Evolutionary conservation across 2,888 invertebrate genomes (phyloP), one percentile per base, ranked within the genome.

Genomic region (Acanthococcus lagerstroemiae): DNA sequence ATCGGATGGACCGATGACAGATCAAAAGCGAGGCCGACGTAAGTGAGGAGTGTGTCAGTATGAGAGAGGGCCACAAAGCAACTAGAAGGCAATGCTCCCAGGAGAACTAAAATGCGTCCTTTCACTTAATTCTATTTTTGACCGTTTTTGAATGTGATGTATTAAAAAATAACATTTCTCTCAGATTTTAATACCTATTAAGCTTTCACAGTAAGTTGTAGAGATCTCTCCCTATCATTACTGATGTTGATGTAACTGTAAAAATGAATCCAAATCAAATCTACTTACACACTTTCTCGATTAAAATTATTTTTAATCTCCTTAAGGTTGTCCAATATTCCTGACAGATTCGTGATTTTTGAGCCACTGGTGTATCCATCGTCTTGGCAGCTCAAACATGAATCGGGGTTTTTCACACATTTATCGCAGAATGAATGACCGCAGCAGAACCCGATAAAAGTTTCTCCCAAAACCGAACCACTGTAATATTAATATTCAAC

Each of bases 351-450:
- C 30, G 17, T 45, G 5, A 60, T 60, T 27, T 9, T 9, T 4
- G 60, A 21, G 15, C 46, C 46, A 9, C 48, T 17, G 24, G 27
- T 48, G 22, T 9, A 25, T 19, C 48, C 60, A 4, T 46, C 22
- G 4, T 6, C 26, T 7, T 27, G 12, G 17, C 60, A 60, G 5
- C 7, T 48, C 2, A 48, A 19, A 48, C 60, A 60, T 26, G 25
- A 46, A 1, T 48, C 24, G 9, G 48, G 15, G 48, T 26, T 48
- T 44, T 21, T 48, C 2, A 7, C 5, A 12, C 60, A 60, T 50
- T 26, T 24, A 24, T 46, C 60, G 19, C 60, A 60, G 30, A 26
- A 60, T 24, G 17, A 46, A 26, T 60, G 60, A 25, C 60, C 60
- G 48, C 60, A 60, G 6, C 12, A 46, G 19, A 60, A 60, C 4